phyloP scores from a whole-genome alignment of 2,113 vertebrate species.

The Nicator chloris region DNA sequence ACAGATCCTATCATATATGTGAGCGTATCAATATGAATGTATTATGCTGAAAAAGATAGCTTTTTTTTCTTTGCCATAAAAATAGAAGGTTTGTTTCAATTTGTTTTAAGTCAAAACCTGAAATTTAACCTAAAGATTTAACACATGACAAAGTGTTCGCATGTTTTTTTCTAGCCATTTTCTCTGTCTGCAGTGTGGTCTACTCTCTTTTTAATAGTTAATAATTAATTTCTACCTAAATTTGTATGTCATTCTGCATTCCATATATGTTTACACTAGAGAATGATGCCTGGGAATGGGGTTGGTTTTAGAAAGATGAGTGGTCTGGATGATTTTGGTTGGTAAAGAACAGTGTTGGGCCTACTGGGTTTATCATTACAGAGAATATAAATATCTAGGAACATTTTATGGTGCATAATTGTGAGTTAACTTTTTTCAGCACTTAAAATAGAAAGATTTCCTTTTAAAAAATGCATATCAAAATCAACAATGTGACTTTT shows the following conservation, averaged over 20 bases:
- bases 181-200: neutral
- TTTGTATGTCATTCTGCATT: neutral
- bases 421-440: neutral
- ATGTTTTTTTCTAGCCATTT: neutral
- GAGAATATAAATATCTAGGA: neutral
- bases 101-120: neutral
- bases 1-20: neutral
- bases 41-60: neutral
- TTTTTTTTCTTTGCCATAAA: neutral
- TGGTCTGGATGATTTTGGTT: neutral
- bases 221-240: neutral
- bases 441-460: neutral
- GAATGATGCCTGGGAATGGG: neutral
- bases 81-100: neutral
- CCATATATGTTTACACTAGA: neutral
- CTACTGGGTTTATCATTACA: neutral
- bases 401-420: neutral
- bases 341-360: neutral
- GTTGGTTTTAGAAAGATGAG: neutral
- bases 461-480: neutral
- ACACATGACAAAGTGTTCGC: neutral
- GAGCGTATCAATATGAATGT: neutral
- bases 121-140: neutral
- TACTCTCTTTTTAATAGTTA: neutral
- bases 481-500: slow-evolving; percentile 5